A percentile compares a stretch with the other conserved stretches of the same genome.
Conservation (phyloP, 1,140 invertebrate species). For the Eulimnadia texana region DNA sequence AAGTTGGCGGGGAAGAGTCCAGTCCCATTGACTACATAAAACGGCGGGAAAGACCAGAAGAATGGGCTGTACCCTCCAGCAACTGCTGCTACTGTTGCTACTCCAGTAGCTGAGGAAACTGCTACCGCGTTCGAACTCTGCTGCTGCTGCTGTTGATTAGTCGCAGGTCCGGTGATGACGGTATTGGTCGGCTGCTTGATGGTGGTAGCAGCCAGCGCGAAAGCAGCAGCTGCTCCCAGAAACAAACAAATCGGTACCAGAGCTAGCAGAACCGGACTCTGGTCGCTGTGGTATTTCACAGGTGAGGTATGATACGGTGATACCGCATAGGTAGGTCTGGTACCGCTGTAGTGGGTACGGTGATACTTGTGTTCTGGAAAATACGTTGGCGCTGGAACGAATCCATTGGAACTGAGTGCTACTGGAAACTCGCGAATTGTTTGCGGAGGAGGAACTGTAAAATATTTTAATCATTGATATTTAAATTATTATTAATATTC, state of each 20-base stretch:
- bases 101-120: background rate
- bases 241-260: slow-evolving; percentile 9
- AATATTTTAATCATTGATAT: no score
- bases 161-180: background rate
- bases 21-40: background rate
- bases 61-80: background rate
- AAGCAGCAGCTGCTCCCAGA: slow-evolving; percentile 8
- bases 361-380: no score
- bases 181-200: background rate
- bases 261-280: slow-evolving; percentile 10
- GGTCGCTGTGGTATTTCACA: background rate
- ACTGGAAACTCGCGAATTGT: no score
- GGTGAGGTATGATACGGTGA: no score
- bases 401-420: no score
- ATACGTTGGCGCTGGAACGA: no score
- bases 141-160: slow-evolving; percentile 2
- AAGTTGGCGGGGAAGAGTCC: no score
- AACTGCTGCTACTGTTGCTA: background rate
- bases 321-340: no score
- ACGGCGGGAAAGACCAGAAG: background rate
- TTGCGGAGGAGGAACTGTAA: no score
- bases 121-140: no score
- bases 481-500: no score
- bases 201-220: slow-evolving; percentile 4
- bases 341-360: no score